Percentiles rank a stretch among this genome's conserved stretches.
phyloP scores from a whole-genome alignment of 2,113 vertebrate genomes.

The Oreochromis aureus region DNA sequence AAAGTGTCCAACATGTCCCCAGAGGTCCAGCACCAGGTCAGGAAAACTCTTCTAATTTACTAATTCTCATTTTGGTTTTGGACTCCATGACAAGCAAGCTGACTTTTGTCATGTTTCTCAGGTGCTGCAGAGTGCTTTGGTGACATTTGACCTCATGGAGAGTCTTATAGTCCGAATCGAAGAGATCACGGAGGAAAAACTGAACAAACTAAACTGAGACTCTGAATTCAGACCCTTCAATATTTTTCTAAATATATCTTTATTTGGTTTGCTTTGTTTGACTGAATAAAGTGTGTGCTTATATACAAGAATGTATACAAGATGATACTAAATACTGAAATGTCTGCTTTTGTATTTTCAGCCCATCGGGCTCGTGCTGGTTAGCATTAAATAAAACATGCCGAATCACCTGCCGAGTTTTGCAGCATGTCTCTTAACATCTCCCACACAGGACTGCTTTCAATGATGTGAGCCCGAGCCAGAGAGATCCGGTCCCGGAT shows the following conservation, averaged over 20 bases:
- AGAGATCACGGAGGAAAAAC: constrained; percentile 84
- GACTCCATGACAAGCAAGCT: background rate
- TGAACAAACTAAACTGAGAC: constrained; percentile 9
- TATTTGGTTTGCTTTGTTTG: background rate
- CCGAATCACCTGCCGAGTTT: constrained; percentile 6
- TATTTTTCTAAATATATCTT: background rate
- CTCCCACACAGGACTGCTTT: constrained; percentile 82
- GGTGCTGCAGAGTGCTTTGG: constrained; percentile 88
- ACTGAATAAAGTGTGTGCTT: background rate
- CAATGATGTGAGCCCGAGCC: constrained; percentile 77
- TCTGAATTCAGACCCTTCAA: background rate
- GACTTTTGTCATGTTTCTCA: constrained; percentile 48
- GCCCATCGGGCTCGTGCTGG: background rate
- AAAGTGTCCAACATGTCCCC: constrained; percentile 77
- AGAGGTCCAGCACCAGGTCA: constrained; percentile 85
- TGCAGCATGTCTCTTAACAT: constrained; percentile 69
- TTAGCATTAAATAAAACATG: background rate
- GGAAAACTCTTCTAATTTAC: background rate
- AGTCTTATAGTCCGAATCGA: constrained; percentile 88
- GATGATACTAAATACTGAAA: background rate
- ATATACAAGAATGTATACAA: background rate
- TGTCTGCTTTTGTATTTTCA: background rate
- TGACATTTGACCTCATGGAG: constrained; percentile 95
- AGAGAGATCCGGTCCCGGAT: constrained; percentile 74
- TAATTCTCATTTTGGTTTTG: background rate